Percentiles rank a stretch among this genome's conserved stretches.
These are phyloP conservation scores for Ovibos moschatus DNA, from an alignment of 2,113 vertebrate genomes.

Conservation along the genomic window DNA sequence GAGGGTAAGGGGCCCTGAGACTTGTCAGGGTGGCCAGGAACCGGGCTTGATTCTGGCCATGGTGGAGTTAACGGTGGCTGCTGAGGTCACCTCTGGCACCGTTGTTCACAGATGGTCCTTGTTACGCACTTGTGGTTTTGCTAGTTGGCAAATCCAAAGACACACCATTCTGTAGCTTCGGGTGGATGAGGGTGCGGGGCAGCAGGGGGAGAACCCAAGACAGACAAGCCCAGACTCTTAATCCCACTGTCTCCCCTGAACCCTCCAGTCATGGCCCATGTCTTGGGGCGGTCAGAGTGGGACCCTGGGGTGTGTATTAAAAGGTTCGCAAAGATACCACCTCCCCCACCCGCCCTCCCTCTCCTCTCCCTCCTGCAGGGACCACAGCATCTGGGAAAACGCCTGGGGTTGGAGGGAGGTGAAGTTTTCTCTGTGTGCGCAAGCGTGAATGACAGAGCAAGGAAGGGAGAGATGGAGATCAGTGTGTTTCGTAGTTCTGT, in stretches of 20 bases:
- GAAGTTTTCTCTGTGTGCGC: neutral
- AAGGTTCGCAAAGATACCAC: neutral
- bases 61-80: slow-evolving; percentile 55
- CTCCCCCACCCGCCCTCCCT: neutral
- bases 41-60: neutral
- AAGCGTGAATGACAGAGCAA: neutral
- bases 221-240: neutral
- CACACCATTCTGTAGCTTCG: slow-evolving; percentile 61
- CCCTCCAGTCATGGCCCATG: neutral
- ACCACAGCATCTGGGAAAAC: neutral
- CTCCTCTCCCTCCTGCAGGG: neutral
- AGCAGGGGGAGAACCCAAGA: neutral
- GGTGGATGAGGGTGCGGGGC: neutral
- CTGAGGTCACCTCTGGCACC: slow-evolving; percentile 71
- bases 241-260: neutral
- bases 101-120: slow-evolving; percentile 67
- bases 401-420: neutral
- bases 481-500: neutral
- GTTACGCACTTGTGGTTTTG: slow-evolving; percentile 73
- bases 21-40: neutral
- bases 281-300: neutral
- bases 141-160: slow-evolving; percentile 57
- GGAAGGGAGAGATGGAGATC: neutral
- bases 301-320: neutral
- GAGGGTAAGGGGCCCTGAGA: neutral